Evolutionary conservation across 2,797 vertebrate species (phyloP).

Genomic region (Sparidentex hasta): DNA sequence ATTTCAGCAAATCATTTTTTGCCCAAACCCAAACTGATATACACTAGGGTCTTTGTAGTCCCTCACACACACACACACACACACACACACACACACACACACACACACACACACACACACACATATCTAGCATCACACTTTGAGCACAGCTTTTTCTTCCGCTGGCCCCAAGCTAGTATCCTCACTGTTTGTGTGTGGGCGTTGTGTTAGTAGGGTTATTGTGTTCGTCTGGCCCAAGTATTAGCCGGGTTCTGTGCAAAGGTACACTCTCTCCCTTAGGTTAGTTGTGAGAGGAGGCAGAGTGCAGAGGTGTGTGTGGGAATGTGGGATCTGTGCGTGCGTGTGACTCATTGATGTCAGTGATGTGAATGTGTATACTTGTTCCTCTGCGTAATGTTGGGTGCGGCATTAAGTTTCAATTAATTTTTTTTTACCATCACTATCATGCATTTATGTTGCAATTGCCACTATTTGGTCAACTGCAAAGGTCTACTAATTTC

Average conservation of each 20-base stretch:
- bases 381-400: conserved; percentile 28
- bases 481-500: neutral
- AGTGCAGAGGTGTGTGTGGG: conserved; percentile 58
- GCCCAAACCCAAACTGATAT: conserved; percentile 28
- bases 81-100: conserved; percentile 13
- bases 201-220: conserved; percentile 69
- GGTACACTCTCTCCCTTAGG: conserved; percentile 63
- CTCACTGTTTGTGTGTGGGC: conserved; percentile 59
- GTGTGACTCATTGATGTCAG: conserved; percentile 61
- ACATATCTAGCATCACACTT: conserved; percentile 11
- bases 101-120: conserved; percentile 13
- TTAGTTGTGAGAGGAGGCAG: conserved; percentile 52
- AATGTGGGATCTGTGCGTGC: conserved; percentile 27
- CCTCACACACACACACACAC: neutral
- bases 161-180: conserved; percentile 56
- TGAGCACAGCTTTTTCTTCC: conserved; percentile 17
- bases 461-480: neutral
- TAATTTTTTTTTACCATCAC: neutral
- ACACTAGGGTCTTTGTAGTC: conserved; percentile 56
- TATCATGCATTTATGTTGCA: neutral
- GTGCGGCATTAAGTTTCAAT: conserved; percentile 28
- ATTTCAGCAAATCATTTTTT: conserved; percentile 40
- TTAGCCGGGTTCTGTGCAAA: conserved; percentile 63
- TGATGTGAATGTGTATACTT: conserved; percentile 48
- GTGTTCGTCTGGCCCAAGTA: conserved; percentile 72